A percentile compares a stretch with the other conserved stretches of the same genome.
Conservation (phyloP, 2,888 invertebrate species). For the Diplolepis rosae region DNA sequence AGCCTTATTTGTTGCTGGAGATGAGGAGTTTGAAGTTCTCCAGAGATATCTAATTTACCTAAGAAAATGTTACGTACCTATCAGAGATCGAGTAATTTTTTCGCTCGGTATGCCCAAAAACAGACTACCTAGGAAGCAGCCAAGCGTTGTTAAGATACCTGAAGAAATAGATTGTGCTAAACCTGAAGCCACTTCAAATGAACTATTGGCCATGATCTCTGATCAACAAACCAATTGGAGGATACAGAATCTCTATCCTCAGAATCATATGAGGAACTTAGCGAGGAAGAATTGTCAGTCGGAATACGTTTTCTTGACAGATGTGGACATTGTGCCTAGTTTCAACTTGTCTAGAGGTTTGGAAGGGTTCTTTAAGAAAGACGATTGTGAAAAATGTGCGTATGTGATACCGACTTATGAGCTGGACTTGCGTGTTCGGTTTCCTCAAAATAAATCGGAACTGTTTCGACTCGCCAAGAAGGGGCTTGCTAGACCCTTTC, state of each 20-base stretch:
- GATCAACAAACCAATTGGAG: slow-evolving; percentile 83
- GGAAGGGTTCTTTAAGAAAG: slow-evolving; percentile 79
- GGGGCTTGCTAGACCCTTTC: slow-evolving; percentile 90
- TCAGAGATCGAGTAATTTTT: slow-evolving; percentile 84
- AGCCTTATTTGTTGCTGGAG: slow-evolving; percentile 86
- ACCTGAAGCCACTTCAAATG: slow-evolving; percentile 79
- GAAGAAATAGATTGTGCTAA: slow-evolving; percentile 79
- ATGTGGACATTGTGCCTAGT: slow-evolving; percentile 91
- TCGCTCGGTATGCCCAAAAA: slow-evolving; percentile 84
- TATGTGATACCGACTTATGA: slow-evolving; percentile 95
- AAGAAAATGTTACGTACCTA: slow-evolving; percentile 82
- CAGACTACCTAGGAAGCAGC: slow-evolving; percentile 72
- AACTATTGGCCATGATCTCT: slow-evolving; percentile 78
- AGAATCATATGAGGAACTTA: slow-evolving; percentile 91
- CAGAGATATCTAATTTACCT: slow-evolving; percentile 86
- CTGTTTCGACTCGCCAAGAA: slow-evolving; percentile 84
- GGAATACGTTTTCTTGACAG: slow-evolving; percentile 87
- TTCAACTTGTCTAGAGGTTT: slow-evolving; percentile 82
- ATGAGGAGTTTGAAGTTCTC: slow-evolving; percentile 83
- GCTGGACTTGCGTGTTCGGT: slow-evolving; percentile 84
- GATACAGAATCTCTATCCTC: slow-evolving; percentile 86
- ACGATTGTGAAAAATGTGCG: slow-evolving; percentile 82
- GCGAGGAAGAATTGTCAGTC: slow-evolving; percentile 90
- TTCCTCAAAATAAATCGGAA: slow-evolving; percentile 88
- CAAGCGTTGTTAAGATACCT: slow-evolving; percentile 58